Conservation (phyloP, 2,797 vertebrate genomes). For the Centroberyx gerrardi region DNA sequence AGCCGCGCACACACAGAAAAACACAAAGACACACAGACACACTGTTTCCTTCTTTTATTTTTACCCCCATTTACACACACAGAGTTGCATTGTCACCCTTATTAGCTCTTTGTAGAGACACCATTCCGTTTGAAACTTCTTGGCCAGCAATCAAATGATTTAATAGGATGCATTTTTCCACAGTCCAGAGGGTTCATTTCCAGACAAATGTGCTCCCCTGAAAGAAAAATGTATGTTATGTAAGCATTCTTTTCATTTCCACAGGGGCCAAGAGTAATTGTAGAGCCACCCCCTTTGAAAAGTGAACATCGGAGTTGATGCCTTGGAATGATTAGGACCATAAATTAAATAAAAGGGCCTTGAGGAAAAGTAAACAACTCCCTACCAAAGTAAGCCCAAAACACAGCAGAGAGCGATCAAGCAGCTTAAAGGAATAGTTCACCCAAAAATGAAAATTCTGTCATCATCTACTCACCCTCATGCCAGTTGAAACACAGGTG, state of each 20-base stretch:
- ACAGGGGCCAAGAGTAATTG: constrained; percentile 56
- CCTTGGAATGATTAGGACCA: constrained; percentile 63
- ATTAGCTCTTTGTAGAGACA: constrained; percentile 19
- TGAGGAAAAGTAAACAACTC: constrained; percentile 46
- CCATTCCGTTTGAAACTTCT: constrained; percentile 29
- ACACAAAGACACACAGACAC: background rate
- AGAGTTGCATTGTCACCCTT: constrained; percentile 18
- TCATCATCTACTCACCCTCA: too few relatives aligned
- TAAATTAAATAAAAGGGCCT: constrained; percentile 67
- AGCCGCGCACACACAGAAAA: background rate
- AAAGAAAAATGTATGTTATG: constrained; percentile 43
- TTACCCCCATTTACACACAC: background rate
- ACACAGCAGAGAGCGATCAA: constrained; percentile 43
- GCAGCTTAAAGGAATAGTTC: too few relatives aligned
- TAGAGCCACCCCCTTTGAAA: constrained; percentile 46
- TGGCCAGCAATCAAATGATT: constrained; percentile 54
- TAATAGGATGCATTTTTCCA: constrained; percentile 50
- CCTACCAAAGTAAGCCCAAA: constrained; percentile 36
- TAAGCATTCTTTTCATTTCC: constrained; percentile 63
- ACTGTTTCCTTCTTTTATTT: background rate
- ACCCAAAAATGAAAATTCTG: too few relatives aligned
- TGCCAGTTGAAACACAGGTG: too few relatives aligned
- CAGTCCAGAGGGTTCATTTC: constrained; percentile 44
- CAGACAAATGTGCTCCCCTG: constrained; percentile 26
- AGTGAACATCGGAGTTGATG: constrained; percentile 55